Conservation (phyloP, 2,797 vertebrate species). For the Eulemur coronatus region DNA sequence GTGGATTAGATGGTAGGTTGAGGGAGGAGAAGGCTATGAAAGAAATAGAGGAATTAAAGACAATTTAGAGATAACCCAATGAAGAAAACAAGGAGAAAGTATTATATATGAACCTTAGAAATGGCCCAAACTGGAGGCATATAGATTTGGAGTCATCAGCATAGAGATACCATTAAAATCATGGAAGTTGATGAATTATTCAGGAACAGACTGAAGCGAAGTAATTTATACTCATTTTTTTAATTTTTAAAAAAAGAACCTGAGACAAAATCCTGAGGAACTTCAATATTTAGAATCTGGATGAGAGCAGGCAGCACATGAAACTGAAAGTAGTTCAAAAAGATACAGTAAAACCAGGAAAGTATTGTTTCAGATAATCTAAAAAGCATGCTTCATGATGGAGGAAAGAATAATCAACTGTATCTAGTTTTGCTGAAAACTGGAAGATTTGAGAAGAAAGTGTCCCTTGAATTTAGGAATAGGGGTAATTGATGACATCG, state of each 20-base stretch:
- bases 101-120: neutral
- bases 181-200: neutral
- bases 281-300: neutral
- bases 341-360: neutral
- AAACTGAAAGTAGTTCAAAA: neutral
- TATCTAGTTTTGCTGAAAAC: neutral
- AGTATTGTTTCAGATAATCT: neutral
- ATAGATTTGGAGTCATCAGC: neutral
- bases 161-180: neutral
- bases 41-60: neutral
- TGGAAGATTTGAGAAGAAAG: neutral
- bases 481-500: neutral
- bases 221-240: neutral
- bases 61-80: neutral
- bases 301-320: neutral
- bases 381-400: neutral
- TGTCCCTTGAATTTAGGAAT: neutral
- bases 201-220: neutral
- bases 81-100: neutral
- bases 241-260: neutral
- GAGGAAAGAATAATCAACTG: neutral
- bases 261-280: neutral
- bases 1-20: neutral
- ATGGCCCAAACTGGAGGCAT: neutral
- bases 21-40: neutral